Evolutionary conservation across 2,888 invertebrate species (phyloP), one percentile per base, ranked within the genome.

Genomic region (Meliscaeva auricollis): DNA sequence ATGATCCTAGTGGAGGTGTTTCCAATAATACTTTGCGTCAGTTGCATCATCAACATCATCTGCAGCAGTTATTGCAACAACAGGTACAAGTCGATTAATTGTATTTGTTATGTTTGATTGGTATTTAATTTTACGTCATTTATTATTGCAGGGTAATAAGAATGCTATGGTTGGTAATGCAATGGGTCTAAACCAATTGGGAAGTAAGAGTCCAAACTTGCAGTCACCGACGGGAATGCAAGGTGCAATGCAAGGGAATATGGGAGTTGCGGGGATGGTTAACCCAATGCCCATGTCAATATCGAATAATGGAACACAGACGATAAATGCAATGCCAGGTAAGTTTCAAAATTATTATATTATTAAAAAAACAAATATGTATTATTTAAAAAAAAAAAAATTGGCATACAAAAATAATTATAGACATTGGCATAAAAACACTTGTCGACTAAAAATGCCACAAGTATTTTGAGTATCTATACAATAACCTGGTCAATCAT

Each of bases 171-270:
- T 91, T 69, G 91, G 90, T 89, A 94, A 96, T 91, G 94, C 95
- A 66, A 94, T 96, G 93, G 94, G 95, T 87, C 94, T 95, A 92
- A 96, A 95, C 90, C 95, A 95, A 89, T 93, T 96, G 91, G 96
- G 96, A 87, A 96, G 94, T 92, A 96, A 96, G 92, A 96, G 96
- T 92, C 96, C 96, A 87, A 96, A 95, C 91, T 93, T 97, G 91
- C 97, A 97, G 92, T 97, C 97, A 73, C 96, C 97, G 77, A 96
- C 96, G 60, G 96, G 97, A 90, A 96, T 96, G 89, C 95, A 96
- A 87, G 96, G 96, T 87, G 95, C 95, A 88, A 91, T 95, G 78
- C 97, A 97, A 93, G 96, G 96, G 88, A 95, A 96, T 88, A 95
- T 97, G 92, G 95, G 95, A 90, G 81, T 85, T 35, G 91, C 92